phyloP scores from a whole-genome alignment of 2,888 invertebrate species.

The Cryptocheilus praepositus region DNA sequence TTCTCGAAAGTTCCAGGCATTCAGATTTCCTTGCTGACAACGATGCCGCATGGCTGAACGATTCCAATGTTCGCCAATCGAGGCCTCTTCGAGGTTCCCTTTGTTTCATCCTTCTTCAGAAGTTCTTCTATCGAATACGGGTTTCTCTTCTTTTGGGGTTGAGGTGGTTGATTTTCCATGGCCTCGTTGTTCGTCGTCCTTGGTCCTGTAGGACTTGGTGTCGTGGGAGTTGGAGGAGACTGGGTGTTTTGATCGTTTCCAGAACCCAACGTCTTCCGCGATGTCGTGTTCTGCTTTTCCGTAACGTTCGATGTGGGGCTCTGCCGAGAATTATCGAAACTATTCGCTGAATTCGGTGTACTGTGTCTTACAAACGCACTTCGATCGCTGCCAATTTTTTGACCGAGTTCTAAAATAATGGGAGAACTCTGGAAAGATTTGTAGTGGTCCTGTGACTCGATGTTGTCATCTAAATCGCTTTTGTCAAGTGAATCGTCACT shows the following conservation, averaged over 20 bases:
- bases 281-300: conserved; percentile 35
- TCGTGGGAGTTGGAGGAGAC: conserved; percentile 16
- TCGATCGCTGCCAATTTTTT: conserved; percentile 66
- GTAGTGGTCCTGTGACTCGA: conserved; percentile 65
- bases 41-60: conserved; percentile 79
- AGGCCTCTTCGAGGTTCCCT: conserved; percentile 71
- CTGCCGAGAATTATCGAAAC: conserved; percentile 47
- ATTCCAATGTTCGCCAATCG: conserved; percentile 75
- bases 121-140: conserved; percentile 93
- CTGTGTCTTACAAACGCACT: conserved; percentile 68
- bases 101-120: conserved; percentile 86
- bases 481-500: conserved; percentile 80
- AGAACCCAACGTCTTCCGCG: conserved; percentile 20
- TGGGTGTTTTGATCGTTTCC: conserved; percentile 26
- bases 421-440: conserved; percentile 67
- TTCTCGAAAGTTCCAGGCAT: not conserved
- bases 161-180: conserved; percentile 42
- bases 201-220: not conserved
- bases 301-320: conserved; percentile 47
- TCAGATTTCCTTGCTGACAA: conserved; percentile 76
- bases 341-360: conserved; percentile 50
- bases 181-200: conserved; percentile 36
- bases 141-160: conserved; percentile 80
- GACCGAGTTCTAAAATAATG: conserved; percentile 65
- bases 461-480: conserved; percentile 73